Base-by-base conservation (phyloP, 2,113 vertebrate genomes). In the Pantherophis guttatus region DNA sequence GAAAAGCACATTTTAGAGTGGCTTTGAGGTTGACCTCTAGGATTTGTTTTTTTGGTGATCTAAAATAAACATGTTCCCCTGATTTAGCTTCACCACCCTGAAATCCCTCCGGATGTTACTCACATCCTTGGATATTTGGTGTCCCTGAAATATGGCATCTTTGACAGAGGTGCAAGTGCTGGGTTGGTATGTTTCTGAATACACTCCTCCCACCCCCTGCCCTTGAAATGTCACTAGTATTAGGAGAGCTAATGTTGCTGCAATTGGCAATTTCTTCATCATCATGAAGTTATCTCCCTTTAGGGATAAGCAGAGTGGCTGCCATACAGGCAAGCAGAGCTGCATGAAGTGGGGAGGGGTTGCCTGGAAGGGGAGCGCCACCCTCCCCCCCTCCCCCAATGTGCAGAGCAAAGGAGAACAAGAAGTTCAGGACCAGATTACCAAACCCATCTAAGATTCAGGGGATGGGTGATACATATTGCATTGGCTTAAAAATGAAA, bases 381-480 rank as follows among this genome's bases (percentile, higher is more conserved):
- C 3, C 44, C 94, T 96, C 95, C 96, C 96, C 95, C 96, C 94
- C 96, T 94, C 96, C 96, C 95, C 96, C 94, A 44, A 90, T 91
- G 93, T 93, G 93, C 93, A 95, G 95, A 95, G 65, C 92, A 95
- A 95, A 95, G 92, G 94, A 39, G 94, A 96, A 95, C 88, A 96
- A 96, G 95, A 95, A 94, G 96, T 81, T 62, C 94, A 92, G 90
- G 94, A 95, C 94, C 96, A 95, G 96, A 95, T 95, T 93, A 94
- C 94, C 94, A 95, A 92, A 87, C 96, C 96, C 96, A 97, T 96
- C 96, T 97, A 98, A 97, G 97, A 97, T 97, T 97, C 97, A 98
- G 97, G 93, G 97, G 97, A 97, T 97, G 97, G 98, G 98, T 98
- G 98, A 98, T 97, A 97, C 97, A 97, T 98, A 97, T 96, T 98